Base-by-base conservation (phyloP, 2,797 vertebrate species). In the Aulostomus chinensis region DNA sequence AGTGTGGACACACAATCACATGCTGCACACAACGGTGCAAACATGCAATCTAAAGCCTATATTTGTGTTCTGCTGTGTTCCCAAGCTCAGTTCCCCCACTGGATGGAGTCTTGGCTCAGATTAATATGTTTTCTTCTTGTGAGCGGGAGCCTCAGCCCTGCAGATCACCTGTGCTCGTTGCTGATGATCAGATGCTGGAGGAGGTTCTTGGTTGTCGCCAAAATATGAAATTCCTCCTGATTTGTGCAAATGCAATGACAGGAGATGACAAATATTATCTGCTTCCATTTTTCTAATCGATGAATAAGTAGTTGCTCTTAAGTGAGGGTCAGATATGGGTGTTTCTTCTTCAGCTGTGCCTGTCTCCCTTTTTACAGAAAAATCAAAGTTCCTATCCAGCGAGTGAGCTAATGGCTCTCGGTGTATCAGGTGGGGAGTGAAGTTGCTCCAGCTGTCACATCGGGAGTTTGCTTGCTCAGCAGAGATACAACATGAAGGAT, bases 381-480 rank as follows among this genome's bases (percentile, higher is more conserved):
- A 29, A 18, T 14, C 30, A 1, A 6, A 9, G 7, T 16, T 36
- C 29, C 11, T 8, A 42, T 42, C 13, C 5, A 50, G 8, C 26
- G 40, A 28, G 26, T 47, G n/a, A 20, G 29, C 2, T 32, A 52
- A 33, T 0, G 2, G 2, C 13, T 52, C 9, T 30, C 3, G 15
- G 2, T 55, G 7, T 22, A 21, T 62, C 16, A 53, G 16, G 21
- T 46, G 9, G 4, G 17, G 11, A 8, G 5, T 31, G 2, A 42
- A 4, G 13, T 61, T 16, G 42, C 60, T 10, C 28, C 47, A 59
- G 18, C 15, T 18, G 5, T 42, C 54, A 56, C 20, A 30, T 4
- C 38, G 38, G 71, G 48, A 58, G 45, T 59, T 16, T 51, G 37
- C 24, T 57, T 30, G 33, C 13, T 9, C 64, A 73, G 47, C 34